phyloP scores from a whole-genome alignment of 2,113 vertebrate genomes.

The Cnemophilus loriae region DNA sequence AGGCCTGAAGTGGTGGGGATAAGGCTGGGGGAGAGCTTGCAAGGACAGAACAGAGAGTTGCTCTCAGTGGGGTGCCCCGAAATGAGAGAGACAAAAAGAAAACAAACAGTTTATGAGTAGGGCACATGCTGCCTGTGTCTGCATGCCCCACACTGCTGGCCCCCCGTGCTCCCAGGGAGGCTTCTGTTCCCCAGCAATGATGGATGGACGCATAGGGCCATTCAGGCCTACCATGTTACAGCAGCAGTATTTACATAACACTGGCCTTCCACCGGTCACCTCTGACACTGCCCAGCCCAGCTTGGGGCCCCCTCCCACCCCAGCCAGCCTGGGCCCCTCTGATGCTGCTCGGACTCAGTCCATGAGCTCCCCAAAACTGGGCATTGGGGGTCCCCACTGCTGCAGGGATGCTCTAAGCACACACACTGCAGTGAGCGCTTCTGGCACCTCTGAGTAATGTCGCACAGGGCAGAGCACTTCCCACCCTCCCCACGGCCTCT shows the following conservation, averaged over 20 bases:
- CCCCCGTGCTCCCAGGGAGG: constrained; percentile 74
- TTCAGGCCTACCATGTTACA: constrained; percentile 88
- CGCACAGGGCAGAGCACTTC: not conserved
- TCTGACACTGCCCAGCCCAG: constrained; percentile 69
- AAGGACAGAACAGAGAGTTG: constrained; percentile 81
- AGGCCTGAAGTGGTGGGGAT: constrained; percentile 39
- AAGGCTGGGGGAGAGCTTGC: constrained; percentile 47
- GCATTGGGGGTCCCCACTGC: not conserved
- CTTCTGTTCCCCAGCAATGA: constrained; percentile 87
- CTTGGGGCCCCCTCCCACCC: constrained; percentile 58
- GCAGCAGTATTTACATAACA: constrained; percentile 98
- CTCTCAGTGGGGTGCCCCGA: constrained; percentile 78
- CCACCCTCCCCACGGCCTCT: not conserved
- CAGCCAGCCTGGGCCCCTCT: not conserved
- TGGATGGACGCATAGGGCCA: constrained; percentile 90
- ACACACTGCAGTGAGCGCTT: accelerated
- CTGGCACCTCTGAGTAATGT: not conserved
- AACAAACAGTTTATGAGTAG: constrained; percentile 93
- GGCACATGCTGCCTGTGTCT: constrained; percentile 89
- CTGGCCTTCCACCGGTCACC: constrained; percentile 83
- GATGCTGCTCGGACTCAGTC: accelerated
- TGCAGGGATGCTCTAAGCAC: not conserved
- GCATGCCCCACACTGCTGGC: constrained; percentile 77
- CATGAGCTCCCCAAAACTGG: not conserved
- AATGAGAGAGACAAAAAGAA: constrained; percentile 85